Conservation (phyloP, 2,888 invertebrate species). For the Caenorhabditis afra region DNA sequence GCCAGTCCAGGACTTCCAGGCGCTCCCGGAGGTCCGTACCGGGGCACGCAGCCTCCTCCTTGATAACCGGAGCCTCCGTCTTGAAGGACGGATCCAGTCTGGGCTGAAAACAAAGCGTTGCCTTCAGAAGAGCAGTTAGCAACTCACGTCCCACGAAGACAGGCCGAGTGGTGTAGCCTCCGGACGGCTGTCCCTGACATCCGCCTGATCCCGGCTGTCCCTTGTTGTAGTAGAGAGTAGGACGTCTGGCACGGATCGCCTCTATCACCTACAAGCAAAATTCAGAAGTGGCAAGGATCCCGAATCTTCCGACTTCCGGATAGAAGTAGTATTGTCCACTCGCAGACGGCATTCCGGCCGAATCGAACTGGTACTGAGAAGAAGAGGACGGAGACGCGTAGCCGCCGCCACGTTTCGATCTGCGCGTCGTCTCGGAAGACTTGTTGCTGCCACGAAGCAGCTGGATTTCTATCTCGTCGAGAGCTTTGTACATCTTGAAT, state of each 20-base stretch:
- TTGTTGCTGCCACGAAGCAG: slow-evolving; percentile 24
- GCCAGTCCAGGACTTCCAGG: slow-evolving; percentile 47
- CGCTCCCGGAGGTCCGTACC: slow-evolving; percentile 57
- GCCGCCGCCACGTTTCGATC: slow-evolving; percentile 34
- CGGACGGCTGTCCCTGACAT: not conserved
- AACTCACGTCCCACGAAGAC: slow-evolving; percentile 45
- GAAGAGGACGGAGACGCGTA: slow-evolving; percentile 10
- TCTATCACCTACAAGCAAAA: slow-evolving; percentile 31
- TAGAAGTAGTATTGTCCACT: slow-evolving; percentile 51
- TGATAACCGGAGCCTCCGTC: slow-evolving; percentile 34
- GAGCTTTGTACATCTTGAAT: slow-evolving; percentile 56
- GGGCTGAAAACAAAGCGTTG: slow-evolving; percentile 15
- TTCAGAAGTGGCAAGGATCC: not conserved
- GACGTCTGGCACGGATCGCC: slow-evolving; percentile 48
- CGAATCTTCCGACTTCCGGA: slow-evolving; percentile 34
- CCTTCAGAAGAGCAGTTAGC: not conserved
- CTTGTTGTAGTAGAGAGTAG: slow-evolving; percentile 35
- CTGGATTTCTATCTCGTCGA: slow-evolving; percentile 45
- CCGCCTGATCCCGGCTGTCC: not conserved
- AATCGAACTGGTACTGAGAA: slow-evolving; percentile 30
- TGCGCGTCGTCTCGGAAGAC: slow-evolving; percentile 10
- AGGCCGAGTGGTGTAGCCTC: slow-evolving; percentile 44
- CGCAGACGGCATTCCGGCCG: slow-evolving; percentile 14
- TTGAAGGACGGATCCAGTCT: slow-evolving; percentile 31
- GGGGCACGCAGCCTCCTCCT: slow-evolving; percentile 35